These are phyloP conservation scores for Eristalis tenax DNA, from an alignment of 2,888 invertebrate species.

Conservation along the genomic window DNA sequence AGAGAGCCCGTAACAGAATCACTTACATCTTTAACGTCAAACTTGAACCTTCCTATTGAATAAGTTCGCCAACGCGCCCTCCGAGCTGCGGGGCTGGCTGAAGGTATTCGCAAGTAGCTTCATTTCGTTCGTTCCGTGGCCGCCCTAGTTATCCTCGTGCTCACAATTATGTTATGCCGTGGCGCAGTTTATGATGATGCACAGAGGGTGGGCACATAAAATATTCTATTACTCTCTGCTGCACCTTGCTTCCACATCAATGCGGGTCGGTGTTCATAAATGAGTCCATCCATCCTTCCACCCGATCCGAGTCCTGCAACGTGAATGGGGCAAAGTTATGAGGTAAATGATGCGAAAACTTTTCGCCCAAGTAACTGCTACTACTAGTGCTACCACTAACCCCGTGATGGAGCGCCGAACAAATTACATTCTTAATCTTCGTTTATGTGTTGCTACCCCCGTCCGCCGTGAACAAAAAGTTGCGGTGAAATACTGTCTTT, in stretches of 20 bases:
- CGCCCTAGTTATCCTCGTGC: background rate
- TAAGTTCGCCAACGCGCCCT: background rate
- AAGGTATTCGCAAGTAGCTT: background rate
- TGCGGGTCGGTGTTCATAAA: background rate
- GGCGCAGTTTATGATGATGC: background rate
- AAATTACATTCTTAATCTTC: constrained; percentile 34
- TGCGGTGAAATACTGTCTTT: background rate
- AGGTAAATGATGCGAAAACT: constrained; percentile 43
- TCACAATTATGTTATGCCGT: background rate
- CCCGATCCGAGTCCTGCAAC: background rate
- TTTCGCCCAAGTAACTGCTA: background rate
- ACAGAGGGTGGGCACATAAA: background rate
- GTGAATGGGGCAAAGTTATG: constrained; percentile 13
- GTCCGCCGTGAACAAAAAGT: background rate
- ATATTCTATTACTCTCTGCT: background rate
- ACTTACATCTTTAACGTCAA: background rate
- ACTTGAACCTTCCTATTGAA: background rate
- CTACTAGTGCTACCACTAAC: constrained; percentile 11
- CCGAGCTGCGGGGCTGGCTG: background rate
- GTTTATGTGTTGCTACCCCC: background rate
- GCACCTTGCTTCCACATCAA: background rate
- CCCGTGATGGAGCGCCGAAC: constrained; percentile 20
- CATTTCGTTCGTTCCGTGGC: background rate
- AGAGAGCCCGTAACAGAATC: background rate
- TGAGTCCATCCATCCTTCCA: background rate